Conservation (phyloP, 2,113 vertebrate genomes). For the Periophthalmus modestus region DNA sequence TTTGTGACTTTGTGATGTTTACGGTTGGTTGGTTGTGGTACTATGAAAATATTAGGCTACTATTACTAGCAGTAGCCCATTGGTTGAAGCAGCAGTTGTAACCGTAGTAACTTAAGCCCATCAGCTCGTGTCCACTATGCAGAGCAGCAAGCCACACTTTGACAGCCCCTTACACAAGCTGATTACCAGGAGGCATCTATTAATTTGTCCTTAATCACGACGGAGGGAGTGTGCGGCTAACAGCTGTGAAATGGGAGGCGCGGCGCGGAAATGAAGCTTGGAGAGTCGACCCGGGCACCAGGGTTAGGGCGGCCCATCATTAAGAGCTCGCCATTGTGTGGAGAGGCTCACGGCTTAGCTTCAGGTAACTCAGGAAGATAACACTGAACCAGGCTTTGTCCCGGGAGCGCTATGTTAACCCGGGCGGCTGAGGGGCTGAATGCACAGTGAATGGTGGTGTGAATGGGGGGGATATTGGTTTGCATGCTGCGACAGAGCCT, state of each 20-base stretch:
- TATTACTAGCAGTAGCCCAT: background rate
- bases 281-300: slow-evolving; percentile 67
- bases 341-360: slow-evolving; percentile 71
- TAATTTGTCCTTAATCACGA: slow-evolving; percentile 80
- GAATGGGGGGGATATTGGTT: slow-evolving; percentile 75
- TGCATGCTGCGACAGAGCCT: slow-evolving; percentile 63
- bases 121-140: slow-evolving; percentile 63
- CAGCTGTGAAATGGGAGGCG: slow-evolving; percentile 82
- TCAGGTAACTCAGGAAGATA: slow-evolving; percentile 79
- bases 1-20: too few species aligned
- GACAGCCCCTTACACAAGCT: slow-evolving; percentile 82
- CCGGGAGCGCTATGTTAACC: slow-evolving; percentile 58
- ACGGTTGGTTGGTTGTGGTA: too few species aligned
- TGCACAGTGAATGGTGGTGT: background rate
- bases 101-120: slow-evolving; percentile 17
- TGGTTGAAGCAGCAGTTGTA: background rate
- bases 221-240: slow-evolving; percentile 81
- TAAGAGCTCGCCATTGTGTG: slow-evolving; percentile 74
- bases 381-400: slow-evolving; percentile 65
- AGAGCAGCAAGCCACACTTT: slow-evolving; percentile 61
- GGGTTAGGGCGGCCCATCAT: slow-evolving; percentile 73
- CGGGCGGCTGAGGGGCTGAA: slow-evolving; percentile 44
- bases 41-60: background rate
- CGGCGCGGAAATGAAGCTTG: slow-evolving; percentile 75
- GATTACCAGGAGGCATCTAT: slow-evolving; percentile 83